Evolutionary conservation across 2,113 vertebrate genomes (phyloP), one percentile per base, ranked within the genome.

Genomic region (Macquaria ambigua): DNA sequence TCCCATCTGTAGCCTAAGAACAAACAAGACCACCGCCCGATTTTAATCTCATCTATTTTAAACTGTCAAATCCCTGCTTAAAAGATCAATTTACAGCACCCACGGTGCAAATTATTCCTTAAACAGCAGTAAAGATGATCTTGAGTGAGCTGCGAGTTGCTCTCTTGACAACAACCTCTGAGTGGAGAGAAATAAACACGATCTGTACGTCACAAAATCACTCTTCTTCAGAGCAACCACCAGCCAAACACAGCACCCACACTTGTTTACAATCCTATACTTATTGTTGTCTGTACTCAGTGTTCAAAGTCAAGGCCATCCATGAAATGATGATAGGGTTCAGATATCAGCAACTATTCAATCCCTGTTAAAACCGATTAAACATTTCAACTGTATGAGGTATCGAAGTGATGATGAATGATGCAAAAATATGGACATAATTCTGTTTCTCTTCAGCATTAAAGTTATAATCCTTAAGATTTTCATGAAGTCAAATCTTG

Each of bases 11-110:
- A 55, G 58, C 62, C 68, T 11, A 37, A 73, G 41, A 87, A 85
- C 84, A 90, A 92, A 88, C 79, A 74, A 50, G 53, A 82, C 63
- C 70, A 15, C 55, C 23, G 9, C 79, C 52, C 31, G 0, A 20
- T 68, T 81, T 68, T 64, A 77, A 82, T 77, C 74, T 68, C 62
- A 20, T 79, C 37, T 16, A 12, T 48, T 28, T 77, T 28, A 80
- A 79, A 79, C 81, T 41, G 70, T 82, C 50, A 79, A 85, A 77
- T 71, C 62, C 63, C 81, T 53, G 21, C 70, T 76, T 81, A 75
- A 69, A 62, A 14, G 46, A 62, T 55, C 59, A 53, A 77, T 85
- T 73, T 59, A 66, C 46, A 53, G n/a, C 81, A 62, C 56, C 64
- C 56, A 28, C 59, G 37, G 61, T 55, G 61, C 15, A 74, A 84